Evolutionary conservation across 2,113 vertebrate species (phyloP).

Genomic region (Syngnathus floridae): DNA sequence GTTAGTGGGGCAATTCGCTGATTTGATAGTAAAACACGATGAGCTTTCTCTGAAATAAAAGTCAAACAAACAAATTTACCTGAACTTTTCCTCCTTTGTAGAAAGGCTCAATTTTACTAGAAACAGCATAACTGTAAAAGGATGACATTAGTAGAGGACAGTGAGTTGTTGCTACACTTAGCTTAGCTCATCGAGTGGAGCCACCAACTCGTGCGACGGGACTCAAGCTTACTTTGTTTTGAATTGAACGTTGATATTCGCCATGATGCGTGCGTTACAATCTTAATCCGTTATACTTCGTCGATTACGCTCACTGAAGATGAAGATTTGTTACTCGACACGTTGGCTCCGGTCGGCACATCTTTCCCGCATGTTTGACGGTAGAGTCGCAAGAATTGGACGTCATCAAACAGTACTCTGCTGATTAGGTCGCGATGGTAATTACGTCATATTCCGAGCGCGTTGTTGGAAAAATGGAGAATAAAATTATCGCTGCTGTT

Average conservation of each 20-base stretch:
- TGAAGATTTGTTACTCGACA: slow-evolving; percentile 29
- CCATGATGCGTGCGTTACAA: slow-evolving; percentile 45
- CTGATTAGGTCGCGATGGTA: slow-evolving; percentile 40
- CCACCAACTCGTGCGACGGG: background rate
- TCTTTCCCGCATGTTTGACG: slow-evolving; percentile 48
- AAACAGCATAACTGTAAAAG: slow-evolving; percentile 75
- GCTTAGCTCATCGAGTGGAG: slow-evolving; percentile 22
- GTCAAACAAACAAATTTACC: slow-evolving; percentile 60
- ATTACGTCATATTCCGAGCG: background rate
- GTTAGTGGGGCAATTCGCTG: background rate
- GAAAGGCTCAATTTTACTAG: slow-evolving; percentile 86
- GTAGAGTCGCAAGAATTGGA: slow-evolving; percentile 40
- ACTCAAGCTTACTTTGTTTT: slow-evolving; percentile 69
- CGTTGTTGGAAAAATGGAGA: background rate
- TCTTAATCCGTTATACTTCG: background rate
- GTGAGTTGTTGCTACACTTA: background rate
- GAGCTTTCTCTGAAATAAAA: background rate
- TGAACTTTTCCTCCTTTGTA: slow-evolving; percentile 94
- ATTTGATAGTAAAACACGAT: background rate
- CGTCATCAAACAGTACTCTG: slow-evolving; percentile 36
- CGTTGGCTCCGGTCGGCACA: slow-evolving; percentile 34
- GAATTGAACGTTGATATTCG: slow-evolving; percentile 58
- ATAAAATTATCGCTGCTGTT: no score
- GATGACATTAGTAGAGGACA: background rate
- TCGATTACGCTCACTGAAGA: background rate